Base-by-base conservation (phyloP, 2,797 vertebrate species). In the Capromys pilorides region DNA sequence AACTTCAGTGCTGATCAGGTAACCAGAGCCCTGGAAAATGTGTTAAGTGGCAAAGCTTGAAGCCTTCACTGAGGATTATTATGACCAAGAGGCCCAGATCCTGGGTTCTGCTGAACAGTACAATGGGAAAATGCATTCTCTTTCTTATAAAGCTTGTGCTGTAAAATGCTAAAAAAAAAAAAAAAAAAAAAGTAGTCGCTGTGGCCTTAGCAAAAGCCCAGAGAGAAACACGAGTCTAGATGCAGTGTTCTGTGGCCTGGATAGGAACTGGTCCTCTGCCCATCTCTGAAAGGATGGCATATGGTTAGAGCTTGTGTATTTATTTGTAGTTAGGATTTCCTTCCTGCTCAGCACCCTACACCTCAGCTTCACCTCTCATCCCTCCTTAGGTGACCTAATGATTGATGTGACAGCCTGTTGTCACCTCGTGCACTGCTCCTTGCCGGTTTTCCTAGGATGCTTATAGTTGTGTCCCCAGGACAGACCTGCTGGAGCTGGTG, bases 261-360 rank as follows among this genome's bases (percentile, higher is more conserved):
- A 57, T 26, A 83, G 86, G 91, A 91, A 62, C 66, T 11, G 61
- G 57, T 36, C 21, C 61, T 54, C 41, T 79, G n/a, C 91, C 85
- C 36, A n/a, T 26, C 21, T 59, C 9, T 36, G 28, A 71, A 39
- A 41, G 45, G 26, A 2, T 33, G 73, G 45, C 41, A 5, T 45
- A 22, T 59, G 36, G 49, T 13, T 39, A 4, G 51, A 75, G 54
- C 7, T 75, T 90, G 18, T 57, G 28, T 54, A 57, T 3, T 73
- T 64, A 41, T 18, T 36, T 86, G 7, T 0, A 0, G 24, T 36
- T 54, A 57, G 62, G 69, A 77, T 59, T 86, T 59, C 39, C 21
- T 80, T 88, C n/a, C n/a, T 54, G 80, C 51, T 61, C 31, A n/a
- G 64, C 57, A 41, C 64, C 73, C 28, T 18, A 28, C 5, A 26